A percentile compares a stretch with the other conserved stretches of the same genome.
These are phyloP conservation scores for Serrognathus titanus DNA, from an alignment of 2,888 invertebrate genomes.

Conservation along the genomic window DNA sequence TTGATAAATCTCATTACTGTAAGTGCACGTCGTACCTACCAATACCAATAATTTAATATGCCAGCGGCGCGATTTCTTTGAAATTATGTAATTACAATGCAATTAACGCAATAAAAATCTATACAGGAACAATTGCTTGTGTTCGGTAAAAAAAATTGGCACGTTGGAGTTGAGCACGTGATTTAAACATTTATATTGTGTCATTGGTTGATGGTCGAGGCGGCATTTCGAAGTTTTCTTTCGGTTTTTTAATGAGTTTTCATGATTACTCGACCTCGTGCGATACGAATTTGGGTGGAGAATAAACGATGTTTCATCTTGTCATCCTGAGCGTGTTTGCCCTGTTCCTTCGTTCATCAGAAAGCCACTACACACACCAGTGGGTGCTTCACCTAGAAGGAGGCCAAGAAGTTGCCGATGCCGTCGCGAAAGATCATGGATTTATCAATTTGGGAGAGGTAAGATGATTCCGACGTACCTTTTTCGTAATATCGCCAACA, in stretches of 20 bases:
- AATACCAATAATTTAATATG: neutral
- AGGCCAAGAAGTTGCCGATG: constrained; percentile 62
- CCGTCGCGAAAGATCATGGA: constrained; percentile 76
- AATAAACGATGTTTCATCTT: constrained; percentile 14
- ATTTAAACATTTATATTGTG: too few relatives aligned
- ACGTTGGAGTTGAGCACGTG: too few relatives aligned
- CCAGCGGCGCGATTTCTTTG: too few relatives aligned
- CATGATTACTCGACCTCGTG: neutral
- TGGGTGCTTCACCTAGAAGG: constrained; percentile 83
- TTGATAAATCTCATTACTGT: neutral
- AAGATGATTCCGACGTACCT: constrained; percentile 39
- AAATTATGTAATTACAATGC: too few relatives aligned
- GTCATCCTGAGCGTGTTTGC: constrained; percentile 12
- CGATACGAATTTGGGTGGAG: neutral
- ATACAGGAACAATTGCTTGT: too few relatives aligned
- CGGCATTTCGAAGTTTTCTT: too few relatives aligned
- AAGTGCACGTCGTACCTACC: neutral
- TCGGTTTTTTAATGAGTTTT: neutral
- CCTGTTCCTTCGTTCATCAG: constrained; percentile 11
- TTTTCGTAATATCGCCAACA: too few relatives aligned
- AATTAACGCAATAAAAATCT: too few relatives aligned
- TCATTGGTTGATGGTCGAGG: too few relatives aligned
- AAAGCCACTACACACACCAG: constrained; percentile 67
- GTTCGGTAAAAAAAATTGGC: too few relatives aligned
- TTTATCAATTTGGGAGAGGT: constrained; percentile 85